Evolutionary conservation across 2,113 vertebrate genomes (phyloP), one percentile per base, ranked within the genome.

Genomic region (Miniopterus natalensis): DNA sequence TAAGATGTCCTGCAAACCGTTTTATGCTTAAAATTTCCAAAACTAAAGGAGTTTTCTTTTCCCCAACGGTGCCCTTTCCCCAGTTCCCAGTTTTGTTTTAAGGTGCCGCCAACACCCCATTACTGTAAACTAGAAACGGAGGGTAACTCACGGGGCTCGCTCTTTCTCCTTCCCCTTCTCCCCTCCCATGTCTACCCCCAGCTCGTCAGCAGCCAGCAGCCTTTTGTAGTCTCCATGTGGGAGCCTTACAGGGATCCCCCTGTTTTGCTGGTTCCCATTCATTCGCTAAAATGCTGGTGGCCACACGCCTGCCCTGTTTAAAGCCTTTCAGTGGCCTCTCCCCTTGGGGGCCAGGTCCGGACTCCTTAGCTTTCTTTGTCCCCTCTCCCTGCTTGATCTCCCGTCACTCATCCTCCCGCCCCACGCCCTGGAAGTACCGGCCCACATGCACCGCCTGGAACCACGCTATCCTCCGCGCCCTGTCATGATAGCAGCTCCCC

Each of bases 201-300:
- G 68, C 31, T 73, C 78, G 6, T 55, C 55, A 3, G 2, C 18
- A 47, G 27, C 57, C 27, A 87, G 2, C 40, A 51, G 29, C 6
- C n/a, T 29, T 59, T 55, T 13, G 12, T 45, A 4, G 21, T 3
- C 36, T 77, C 11, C 2, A 1, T 3, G 2, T 1, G 23, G 70
- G 40, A 68, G 12, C n/a, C 4, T 11, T 17, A 8, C 1, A 0
- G 45, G 14, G n/a, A 5, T 9, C 0, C 31, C 1, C 1, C 11
- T 9, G 1, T n/a, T 31, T 40, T 11, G 6, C 57, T 10, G 27
- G 10, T 36, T 17, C 20, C 51, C 10, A 5, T 36, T 27, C 25
- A 1, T 14, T 36, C n/a, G 0, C 40, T 3, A 21, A 75, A 11
- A 63, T 0, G 1, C 18, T 10, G 40, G 25, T 2, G 23, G 36